A percentile compares a stretch with the other conserved stretches of the same genome.
Conservation (phyloP, 1,140 invertebrate species). For the Oscheius sp. region DNA sequence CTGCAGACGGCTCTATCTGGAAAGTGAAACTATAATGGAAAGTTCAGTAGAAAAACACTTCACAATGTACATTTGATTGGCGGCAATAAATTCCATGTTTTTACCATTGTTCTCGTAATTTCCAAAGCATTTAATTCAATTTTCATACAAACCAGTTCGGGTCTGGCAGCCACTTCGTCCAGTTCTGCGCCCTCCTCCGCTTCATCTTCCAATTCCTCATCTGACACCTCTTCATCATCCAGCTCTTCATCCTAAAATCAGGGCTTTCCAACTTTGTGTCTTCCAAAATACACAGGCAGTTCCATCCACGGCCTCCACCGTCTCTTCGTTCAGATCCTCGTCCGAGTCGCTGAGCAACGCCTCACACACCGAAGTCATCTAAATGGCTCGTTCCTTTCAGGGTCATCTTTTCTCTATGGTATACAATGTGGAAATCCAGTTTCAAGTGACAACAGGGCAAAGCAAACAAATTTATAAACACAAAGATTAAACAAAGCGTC, state of each 20-base stretch:
- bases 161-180: neutral
- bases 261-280: neutral
- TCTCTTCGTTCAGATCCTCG: constrained; percentile 22
- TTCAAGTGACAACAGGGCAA: too few species aligned
- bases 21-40: neutral
- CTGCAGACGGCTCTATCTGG: neutral
- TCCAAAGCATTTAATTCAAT: neutral
- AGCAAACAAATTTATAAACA: neutral
- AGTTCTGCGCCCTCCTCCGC: neutral
- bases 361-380: constrained; percentile 27
- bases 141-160: neutral
- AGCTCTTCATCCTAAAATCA: neutral
- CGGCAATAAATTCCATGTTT: too few species aligned
- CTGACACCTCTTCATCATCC: neutral
- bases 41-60: neutral
- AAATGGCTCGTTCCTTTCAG: neutral
- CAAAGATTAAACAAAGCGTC: neutral
- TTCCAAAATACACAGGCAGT: neutral
- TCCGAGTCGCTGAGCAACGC: constrained; percentile 19
- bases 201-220: neutral
- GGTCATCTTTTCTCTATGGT: neutral
- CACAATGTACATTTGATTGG: too few species aligned
- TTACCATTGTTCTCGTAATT: too few species aligned
- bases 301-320: neutral
- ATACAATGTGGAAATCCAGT: too few species aligned